A percentile compares a stretch with the other conserved stretches of the same genome.
Evolutionary conservation across 2,797 vertebrate species (phyloP).

Genomic region (Forpus xanthops): DNA sequence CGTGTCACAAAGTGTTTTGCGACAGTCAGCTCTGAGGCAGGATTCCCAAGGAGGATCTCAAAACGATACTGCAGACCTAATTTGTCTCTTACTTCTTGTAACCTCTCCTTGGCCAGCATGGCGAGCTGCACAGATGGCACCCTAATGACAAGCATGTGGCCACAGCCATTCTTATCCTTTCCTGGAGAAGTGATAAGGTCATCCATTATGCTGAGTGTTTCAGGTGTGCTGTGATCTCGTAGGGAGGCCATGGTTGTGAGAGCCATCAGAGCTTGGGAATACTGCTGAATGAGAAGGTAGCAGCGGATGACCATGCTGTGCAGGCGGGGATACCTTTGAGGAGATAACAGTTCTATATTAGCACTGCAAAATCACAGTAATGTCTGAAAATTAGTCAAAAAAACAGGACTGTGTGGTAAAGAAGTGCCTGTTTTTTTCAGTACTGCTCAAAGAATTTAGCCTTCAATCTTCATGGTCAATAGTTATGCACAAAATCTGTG

Average conservation of each 20-base stretch:
- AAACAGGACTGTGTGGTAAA: rapidly evolving
- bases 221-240: conserved; percentile 93
- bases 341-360: conserved; percentile 37
- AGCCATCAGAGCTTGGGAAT: conserved; percentile 96
- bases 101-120: conserved; percentile 91
- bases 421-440: background rate
- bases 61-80: conserved; percentile 93
- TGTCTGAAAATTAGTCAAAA: background rate
- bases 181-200: conserved; percentile 89
- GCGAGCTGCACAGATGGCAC: conserved; percentile 96
- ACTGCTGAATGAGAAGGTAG: conserved; percentile 98
- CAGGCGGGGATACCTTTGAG: conserved; percentile 88
- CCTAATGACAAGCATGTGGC: conserved; percentile 95
- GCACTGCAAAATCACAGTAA: background rate
- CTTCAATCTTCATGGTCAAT: background rate
- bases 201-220: conserved; percentile 95
- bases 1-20: conserved; percentile 85
- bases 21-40: conserved; percentile 86
- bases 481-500: background rate
- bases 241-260: conserved; percentile 89
- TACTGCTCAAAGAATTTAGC: background rate
- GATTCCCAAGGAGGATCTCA: conserved; percentile 92
- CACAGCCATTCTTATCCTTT: conserved; percentile 84
- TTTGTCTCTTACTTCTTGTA: conserved; percentile 93
- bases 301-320: conserved; percentile 99